phyloP scores from a whole-genome alignment of 2,888 invertebrate genomes.

The Hypsopygia costalis region DNA sequence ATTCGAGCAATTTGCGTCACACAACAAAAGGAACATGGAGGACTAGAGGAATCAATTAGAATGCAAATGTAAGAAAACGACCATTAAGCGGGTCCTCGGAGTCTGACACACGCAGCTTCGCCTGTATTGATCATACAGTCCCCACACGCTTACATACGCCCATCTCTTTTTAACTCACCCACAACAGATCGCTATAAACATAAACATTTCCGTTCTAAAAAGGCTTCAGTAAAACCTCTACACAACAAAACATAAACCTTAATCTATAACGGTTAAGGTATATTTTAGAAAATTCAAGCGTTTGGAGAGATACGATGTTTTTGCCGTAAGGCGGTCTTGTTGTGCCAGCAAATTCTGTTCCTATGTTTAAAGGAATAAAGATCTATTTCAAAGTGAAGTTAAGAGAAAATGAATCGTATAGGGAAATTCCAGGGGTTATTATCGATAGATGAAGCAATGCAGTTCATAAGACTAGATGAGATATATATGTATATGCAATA shows the following conservation, averaged over 20 bases:
- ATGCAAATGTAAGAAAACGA: constrained; percentile 80
- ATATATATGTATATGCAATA: constrained; percentile 25
- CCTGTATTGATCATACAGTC: constrained; percentile 72
- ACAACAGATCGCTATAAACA: constrained; percentile 78
- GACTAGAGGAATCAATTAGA: constrained; percentile 67
- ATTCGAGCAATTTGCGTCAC: constrained; percentile 60
- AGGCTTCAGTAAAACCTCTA: constrained; percentile 29
- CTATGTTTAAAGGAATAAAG: constrained; percentile 76
- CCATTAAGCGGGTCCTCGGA: constrained; percentile 54
- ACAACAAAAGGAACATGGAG: constrained; percentile 56
- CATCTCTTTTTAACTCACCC: constrained; percentile 77
- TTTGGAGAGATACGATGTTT: constrained; percentile 23
- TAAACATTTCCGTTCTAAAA: constrained; percentile 54
- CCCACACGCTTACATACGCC: constrained; percentile 75
- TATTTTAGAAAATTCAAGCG: constrained; percentile 7
- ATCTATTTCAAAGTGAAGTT: constrained; percentile 68
- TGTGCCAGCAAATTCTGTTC: constrained; percentile 74
- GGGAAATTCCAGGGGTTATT: constrained; percentile 50
- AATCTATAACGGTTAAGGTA: fast-evolving
- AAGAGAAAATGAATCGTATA: constrained; percentile 68
- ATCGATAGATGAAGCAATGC: constrained; percentile 32
- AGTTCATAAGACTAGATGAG: constrained; percentile 51
- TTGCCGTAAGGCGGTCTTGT: constrained; percentile 38
- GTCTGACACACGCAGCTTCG: constrained; percentile 43
- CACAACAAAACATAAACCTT: constrained; percentile 24